A percentile compares a stretch with the other conserved stretches of the same genome.
These are phyloP conservation scores for Pavo muticus DNA, from an alignment of 2,113 vertebrate species.

Conservation along the genomic window DNA sequence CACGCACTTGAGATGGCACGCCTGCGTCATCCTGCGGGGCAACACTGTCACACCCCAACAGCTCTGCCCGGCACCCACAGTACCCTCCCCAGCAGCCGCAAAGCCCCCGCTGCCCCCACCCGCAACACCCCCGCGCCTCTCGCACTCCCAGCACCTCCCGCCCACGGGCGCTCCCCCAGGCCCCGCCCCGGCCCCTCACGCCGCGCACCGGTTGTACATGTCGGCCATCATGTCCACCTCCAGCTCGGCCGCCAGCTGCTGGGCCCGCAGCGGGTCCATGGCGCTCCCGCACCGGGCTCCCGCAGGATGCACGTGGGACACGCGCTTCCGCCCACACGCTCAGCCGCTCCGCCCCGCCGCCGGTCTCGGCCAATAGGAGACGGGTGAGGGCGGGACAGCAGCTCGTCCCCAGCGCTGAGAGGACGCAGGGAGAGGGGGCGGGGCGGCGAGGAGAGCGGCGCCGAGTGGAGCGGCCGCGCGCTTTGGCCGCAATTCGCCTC, in stretches of 20 bases:
- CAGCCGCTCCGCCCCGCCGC: accelerated
- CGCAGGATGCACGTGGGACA: no score
- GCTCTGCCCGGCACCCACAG: no score
- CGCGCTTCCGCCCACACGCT: neutral
- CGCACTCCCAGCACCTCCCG: neutral
- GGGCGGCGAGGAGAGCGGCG: no score
- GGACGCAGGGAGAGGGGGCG: neutral
- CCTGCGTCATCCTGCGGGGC: slow-evolving; percentile 90
- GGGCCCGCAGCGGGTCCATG: slow-evolving; percentile 94
- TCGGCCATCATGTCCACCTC: slow-evolving; percentile 99
- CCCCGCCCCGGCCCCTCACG: neutral
- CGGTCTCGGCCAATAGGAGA: accelerated
- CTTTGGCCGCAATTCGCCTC: no score
- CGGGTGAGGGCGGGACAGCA: accelerated
- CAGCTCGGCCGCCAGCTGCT: slow-evolving; percentile 94
- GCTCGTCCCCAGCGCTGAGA: accelerated
- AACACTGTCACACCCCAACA: neutral
- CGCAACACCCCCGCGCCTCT: no score
- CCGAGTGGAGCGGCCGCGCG: no score
- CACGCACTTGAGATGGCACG: slow-evolving; percentile 95
- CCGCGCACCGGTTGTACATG: slow-evolving; percentile 93
- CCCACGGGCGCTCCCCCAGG: no score
- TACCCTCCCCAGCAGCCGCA: neutral
- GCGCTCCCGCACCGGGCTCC: no score
- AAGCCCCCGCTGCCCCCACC: no score